These are phyloP conservation scores for Ovis canadensis DNA, from an alignment of 2,113 vertebrate genomes.

Conservation along the genomic window DNA sequence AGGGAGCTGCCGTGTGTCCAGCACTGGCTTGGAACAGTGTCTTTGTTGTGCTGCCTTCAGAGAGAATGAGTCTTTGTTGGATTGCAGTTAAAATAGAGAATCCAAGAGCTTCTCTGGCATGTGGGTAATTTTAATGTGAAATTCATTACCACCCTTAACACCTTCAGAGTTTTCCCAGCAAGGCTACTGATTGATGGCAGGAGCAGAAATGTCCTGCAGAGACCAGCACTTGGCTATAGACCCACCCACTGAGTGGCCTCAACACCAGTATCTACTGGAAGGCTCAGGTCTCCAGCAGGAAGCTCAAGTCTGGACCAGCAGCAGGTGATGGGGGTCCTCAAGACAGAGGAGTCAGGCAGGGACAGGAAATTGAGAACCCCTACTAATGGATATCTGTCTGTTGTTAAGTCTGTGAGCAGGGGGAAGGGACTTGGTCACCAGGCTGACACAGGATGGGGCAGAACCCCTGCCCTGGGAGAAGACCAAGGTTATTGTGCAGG, in stretches of 20 bases:
- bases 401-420: background rate
- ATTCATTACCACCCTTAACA: background rate
- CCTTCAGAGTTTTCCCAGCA: background rate
- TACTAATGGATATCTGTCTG: fast-evolving
- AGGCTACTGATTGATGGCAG: background rate
- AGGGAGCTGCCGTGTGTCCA: background rate
- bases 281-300: background rate
- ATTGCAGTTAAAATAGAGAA: background rate
- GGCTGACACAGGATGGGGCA: background rate
- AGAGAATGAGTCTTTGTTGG: background rate
- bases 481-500: background rate
- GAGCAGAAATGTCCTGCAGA: background rate
- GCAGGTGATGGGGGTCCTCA: background rate
- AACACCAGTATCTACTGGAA: background rate
- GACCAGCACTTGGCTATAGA: background rate
- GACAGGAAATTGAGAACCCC: background rate
- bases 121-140: background rate
- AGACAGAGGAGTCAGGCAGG: too few species aligned
- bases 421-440: background rate
- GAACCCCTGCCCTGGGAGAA: background rate
- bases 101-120: background rate
- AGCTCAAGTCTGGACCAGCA: background rate
- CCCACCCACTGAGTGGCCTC: background rate
- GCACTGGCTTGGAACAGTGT: background rate
- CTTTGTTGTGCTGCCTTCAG: background rate